Evolutionary conservation across 1,140 invertebrate genomes (phyloP).

Genomic region (Teleogryllus occipitalis): DNA sequence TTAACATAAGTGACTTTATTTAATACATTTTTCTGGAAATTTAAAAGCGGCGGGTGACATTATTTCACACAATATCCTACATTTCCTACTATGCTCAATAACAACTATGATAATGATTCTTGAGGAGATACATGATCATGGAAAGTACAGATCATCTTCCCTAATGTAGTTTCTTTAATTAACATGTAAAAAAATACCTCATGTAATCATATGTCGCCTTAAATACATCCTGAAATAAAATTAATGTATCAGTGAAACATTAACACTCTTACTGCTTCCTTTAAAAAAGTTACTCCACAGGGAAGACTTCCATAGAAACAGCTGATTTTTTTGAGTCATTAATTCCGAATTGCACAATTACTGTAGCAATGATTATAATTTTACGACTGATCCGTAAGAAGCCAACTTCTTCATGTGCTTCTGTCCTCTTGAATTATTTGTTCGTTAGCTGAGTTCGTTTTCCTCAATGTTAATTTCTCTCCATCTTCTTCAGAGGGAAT

Average conservation of each 20-base stretch:
- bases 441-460: background rate
- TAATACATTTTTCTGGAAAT: too few species aligned
- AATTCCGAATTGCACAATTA: background rate
- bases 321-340: background rate
- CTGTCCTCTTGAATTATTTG: background rate
- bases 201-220: background rate
- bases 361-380: background rate
- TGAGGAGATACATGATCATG: background rate
- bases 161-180: background rate
- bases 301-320: background rate
- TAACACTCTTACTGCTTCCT: background rate
- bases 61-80: too few species aligned
- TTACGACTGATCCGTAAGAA: background rate
- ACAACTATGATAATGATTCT: too few species aligned
- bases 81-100: too few species aligned
- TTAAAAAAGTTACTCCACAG: background rate
- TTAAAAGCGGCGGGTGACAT: too few species aligned
- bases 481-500: background rate
- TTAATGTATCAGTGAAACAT: background rate
- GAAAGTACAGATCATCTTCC: background rate
- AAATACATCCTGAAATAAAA: background rate
- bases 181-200: background rate
- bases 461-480: background rate
- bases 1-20: too few species aligned
- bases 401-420: too few species aligned